phyloP scores from a whole-genome alignment of 2,797 vertebrate species.

The Molossus alvarezi region DNA sequence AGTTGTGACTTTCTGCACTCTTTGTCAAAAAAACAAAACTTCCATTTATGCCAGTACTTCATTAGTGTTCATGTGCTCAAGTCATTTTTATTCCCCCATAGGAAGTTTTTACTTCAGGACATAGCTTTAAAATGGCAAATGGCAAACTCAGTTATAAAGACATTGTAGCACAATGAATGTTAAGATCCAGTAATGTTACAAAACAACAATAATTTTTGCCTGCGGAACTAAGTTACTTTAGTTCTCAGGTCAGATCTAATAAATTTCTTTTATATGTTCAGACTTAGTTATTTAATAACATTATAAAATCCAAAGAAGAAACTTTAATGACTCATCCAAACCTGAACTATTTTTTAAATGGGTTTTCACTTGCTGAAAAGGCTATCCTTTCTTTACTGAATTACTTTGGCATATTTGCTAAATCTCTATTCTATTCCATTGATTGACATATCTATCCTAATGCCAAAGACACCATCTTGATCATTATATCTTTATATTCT shows the following conservation, averaged over 20 bases:
- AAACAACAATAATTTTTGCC: background rate
- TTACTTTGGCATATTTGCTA: background rate
- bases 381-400: background rate
- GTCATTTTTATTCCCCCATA: background rate
- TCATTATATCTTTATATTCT: background rate
- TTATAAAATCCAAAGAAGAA: background rate
- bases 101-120: conserved; percentile 60
- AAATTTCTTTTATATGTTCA: background rate
- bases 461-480: background rate
- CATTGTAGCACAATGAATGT: background rate
- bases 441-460: background rate
- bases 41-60: conserved; percentile 66
- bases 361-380: background rate
- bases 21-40: background rate
- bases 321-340: background rate
- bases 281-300: background rate
- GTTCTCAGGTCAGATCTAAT: background rate
- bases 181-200: background rate
- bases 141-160: conserved; percentile 59
- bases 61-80: conserved; percentile 36
- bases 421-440: background rate
- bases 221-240: background rate
- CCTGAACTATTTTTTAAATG: background rate
- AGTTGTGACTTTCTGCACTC: conserved; percentile 21
- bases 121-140: conserved; percentile 49